Base-by-base conservation (phyloP, 2,888 invertebrate genomes). In the Micoletzkya japonica region DNA sequence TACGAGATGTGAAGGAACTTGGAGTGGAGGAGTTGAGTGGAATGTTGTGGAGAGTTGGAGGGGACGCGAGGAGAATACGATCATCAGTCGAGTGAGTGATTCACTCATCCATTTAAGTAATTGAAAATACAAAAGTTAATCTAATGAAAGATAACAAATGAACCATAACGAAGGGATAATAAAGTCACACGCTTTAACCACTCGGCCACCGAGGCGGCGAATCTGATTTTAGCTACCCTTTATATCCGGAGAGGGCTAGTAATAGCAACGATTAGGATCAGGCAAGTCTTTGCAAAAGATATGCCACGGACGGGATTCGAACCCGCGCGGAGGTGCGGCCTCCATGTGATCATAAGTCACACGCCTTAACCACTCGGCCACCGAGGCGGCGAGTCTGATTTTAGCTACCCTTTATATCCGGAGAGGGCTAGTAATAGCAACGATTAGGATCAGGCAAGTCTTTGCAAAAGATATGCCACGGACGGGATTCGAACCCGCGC, bases 361-460 rank as follows among this genome's bases (percentile, higher is more conserved):
- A 34, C 57, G 57, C 57, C 57, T 57, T 57, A 57, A 57, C 57
- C 57, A 34, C 57, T 57, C 57, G 57, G 57, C 57, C 34, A 57
- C 57, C 57, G 20, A 34, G 57, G 57, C 57, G 26, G 7, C 4
- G 7, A 34, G n/a, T 57, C 57, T 57, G 30, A 57, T n/a, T 32
- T 14, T 57, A 2, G 58, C n/a, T 37, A 24, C 37, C 24, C 37
- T 30, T 57, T 57, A n/a, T n/a, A n/a, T n/a, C n/a, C n/a, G n/a
- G n/a, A n/a, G n/a, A n/a, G n/a, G n/a, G n/a, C n/a, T n/a, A n/a
- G n/a, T n/a, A 54, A 32, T 24, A 34, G 34, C 6, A 4, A 34
- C 28, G 30, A 57, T 30, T n/a, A 32, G 28, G 52, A 4, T 10
- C 2, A 24, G 28, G 7, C 24, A 24, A 52, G 28, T 24, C 26